These are phyloP conservation scores for Rhopalosiphum padi DNA, from an alignment of 1,140 invertebrate genomes.

Conservation along the genomic window DNA sequence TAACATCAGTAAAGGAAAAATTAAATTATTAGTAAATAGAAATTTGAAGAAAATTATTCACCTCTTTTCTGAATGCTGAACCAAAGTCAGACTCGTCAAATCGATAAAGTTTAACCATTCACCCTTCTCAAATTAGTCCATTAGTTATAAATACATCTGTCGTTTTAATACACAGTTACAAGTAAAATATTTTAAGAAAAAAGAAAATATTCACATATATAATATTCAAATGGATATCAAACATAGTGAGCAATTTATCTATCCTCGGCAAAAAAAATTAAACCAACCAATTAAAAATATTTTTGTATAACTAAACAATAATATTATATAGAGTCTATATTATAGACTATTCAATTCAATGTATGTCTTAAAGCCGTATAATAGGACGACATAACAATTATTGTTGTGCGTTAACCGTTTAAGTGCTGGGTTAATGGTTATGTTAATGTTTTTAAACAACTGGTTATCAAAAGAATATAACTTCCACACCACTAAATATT, in stretches of 20 bases:
- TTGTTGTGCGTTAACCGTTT: not conserved
- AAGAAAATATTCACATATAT: not conserved
- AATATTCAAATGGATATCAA: not conserved
- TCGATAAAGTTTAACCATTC: not conserved
- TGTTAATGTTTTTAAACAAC: not conserved
- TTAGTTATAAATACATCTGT: not conserved
- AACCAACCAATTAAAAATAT: not conserved
- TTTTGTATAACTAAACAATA: not conserved
- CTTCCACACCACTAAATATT: not conserved
- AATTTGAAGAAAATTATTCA: too few species aligned
- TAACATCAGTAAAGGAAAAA: too few species aligned
- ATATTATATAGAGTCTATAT: too few species aligned
- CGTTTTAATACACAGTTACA: not conserved
- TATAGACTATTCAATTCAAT: not conserved
- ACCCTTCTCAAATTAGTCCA: not conserved
- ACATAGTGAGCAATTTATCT: rapidly evolving
- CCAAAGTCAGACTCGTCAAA: not conserved
- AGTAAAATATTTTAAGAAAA: not conserved
- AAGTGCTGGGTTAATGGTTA: not conserved
- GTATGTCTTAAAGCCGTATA: not conserved
- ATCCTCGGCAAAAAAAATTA: not conserved
- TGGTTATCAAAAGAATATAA: not conserved
- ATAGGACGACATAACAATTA: not conserved
- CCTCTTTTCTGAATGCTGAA: not conserved
- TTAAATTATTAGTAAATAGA: too few species aligned